Evolutionary conservation across 2,113 vertebrate genomes (phyloP), one percentile per base, ranked within the genome.

Genomic region (Erinaceus europaeus): DNA sequence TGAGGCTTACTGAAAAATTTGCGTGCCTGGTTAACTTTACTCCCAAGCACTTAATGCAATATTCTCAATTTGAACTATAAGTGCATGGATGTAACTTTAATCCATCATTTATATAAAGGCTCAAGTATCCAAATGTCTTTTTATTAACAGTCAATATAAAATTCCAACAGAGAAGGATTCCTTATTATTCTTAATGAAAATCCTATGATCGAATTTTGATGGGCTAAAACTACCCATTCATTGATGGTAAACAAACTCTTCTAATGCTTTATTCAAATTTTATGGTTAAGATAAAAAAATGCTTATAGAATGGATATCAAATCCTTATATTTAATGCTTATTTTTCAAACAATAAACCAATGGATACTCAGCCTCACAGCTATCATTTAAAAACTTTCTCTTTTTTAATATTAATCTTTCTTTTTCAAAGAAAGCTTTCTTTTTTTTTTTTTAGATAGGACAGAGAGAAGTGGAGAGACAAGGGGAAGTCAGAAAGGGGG

Each of bases 21-120:
- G 29, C 38, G 23, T 87, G 67, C 69, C 50, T 61, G 13, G 32
- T 42, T 73, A 80, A 65, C 72, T 86, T 82, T 75, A 42, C 76
- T 73, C 29, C 73, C 23, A 52, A n/a, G 64, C 11, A 52, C 17
- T 55, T 69, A 90, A 72, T 27, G 29, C 11, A 87, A 52, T 44
- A n/a, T 69, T 84, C 25, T 91, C 27, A 82, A 82, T 17, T 11
- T 62, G 40, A 72, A 81, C 79, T 67, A 76, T 2, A 23, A 12
- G 86, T 88, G 89, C 25, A 61, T 50, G n/a, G 18, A 38, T 92
- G 6, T 40, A 77, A 83, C 42, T 82, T 74, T 36, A 78, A 86
- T 64, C 7, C 8, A 73, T 86, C 69, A 89, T 42, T 85, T 11
- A 48, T 15, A n/a, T 53, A 36, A 91, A 90, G 23, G 32, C 34